Conservation (phyloP, 2,797 vertebrate species). For the Pogoniulus pusillus region DNA sequence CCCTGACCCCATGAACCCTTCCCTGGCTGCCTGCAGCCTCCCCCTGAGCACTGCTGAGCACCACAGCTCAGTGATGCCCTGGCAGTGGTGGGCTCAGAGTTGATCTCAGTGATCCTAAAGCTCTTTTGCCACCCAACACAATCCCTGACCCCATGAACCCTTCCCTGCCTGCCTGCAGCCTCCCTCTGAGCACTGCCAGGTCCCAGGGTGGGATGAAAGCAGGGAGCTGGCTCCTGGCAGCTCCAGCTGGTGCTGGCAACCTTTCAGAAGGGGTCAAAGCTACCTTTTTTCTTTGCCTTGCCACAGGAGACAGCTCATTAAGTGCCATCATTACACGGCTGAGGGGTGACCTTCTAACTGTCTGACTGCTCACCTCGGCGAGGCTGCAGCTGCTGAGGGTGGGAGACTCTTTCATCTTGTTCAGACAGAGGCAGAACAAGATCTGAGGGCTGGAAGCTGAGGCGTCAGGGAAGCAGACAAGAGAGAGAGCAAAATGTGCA, state of each 20-base stretch:
- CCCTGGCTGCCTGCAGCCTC: no score
- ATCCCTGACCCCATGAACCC: background rate
- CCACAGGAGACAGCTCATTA: constrained; percentile 4
- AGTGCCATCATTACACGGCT: background rate
- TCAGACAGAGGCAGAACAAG: constrained; percentile 30
- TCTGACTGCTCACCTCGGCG: background rate
- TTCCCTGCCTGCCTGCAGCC: background rate
- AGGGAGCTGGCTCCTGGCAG: background rate
- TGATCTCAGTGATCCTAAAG: no score
- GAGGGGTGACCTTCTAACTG: background rate
- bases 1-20: no score
- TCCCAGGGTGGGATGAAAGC: background rate
- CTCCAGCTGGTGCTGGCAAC: background rate
- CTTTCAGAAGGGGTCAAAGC: background rate
- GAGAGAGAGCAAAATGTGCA: background rate
- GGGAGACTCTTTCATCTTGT: constrained; percentile 37
- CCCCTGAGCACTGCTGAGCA: no score
- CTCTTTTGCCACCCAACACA: no score
- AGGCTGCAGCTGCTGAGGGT: background rate
- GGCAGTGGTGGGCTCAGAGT: no score
- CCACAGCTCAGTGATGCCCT: no score
- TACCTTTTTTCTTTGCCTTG: background rate
- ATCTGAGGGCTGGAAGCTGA: background rate
- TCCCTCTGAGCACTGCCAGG: background rate
- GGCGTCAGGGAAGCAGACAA: background rate